Evolutionary conservation across 1,140 invertebrate genomes (phyloP), one percentile per base, ranked within the genome.

Genomic region (Drosophila sp.): DNA sequence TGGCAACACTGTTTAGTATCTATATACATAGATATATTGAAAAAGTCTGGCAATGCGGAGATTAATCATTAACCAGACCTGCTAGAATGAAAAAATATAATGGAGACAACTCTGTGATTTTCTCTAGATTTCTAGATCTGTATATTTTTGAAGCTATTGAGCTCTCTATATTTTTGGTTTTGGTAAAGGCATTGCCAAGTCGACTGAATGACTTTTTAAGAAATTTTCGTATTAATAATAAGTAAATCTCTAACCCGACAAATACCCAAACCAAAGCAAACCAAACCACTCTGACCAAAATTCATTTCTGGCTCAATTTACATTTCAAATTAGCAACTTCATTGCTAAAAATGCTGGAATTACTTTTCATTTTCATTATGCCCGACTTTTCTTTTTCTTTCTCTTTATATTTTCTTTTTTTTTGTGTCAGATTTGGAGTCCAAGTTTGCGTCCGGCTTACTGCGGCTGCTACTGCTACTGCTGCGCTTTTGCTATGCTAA

Each of bases 321-420:
- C 84, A 89, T 89, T 89, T 89, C 84, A 89, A 89, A 89, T 89
- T 89, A 89, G 84, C 80, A 76, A 89, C 80, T 89, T 89, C 84
- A 89, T 89, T 89, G 84, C 84, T 72, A 66, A 82, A 84, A 84
- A 75, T 78, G 76, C 64, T 75, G 74, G 80, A 89, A 89, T 80
- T 89, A 84, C 84, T 89, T 89, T 89, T 87, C 79, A 87, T 87
- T 87, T 81, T 85, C 82, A 83, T 83, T 84, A 66, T 54, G 66
- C 70, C 50, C 58, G 58, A 63, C 29, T 55, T 47, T 56, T 47
- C 47, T 50, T 57, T 17, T 41, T 57, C 4, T 3, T 55, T 33
- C 30, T 47, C 25, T 54, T 57, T 38, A 25, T 25, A 1, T 25
- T 7, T 25, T 11, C 29, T 5, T 40, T 54, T 40, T 30, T 41